phyloP scores from a whole-genome alignment of 2,888 invertebrate species.

The Acleris sparsana region DNA sequence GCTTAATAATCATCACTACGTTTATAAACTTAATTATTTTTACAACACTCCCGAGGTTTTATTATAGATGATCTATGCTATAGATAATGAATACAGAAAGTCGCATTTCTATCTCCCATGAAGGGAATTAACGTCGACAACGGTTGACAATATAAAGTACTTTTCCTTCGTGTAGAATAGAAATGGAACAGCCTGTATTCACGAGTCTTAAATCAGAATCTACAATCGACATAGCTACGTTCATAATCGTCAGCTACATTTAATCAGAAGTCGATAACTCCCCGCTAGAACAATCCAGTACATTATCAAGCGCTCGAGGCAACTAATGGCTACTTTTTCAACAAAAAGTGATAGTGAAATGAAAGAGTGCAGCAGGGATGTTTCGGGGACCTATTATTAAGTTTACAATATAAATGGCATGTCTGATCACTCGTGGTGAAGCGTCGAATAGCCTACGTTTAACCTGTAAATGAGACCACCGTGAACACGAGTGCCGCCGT shows the following conservation, averaged over 20 bases:
- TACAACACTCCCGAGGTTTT: slow-evolving; percentile 55
- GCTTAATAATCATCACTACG: slow-evolving; percentile 60
- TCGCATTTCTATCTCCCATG: no score
- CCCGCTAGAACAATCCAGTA: slow-evolving; percentile 9
- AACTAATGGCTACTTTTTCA: slow-evolving; percentile 45
- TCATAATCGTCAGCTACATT: slow-evolving; percentile 17
- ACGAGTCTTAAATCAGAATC: slow-evolving; percentile 25
- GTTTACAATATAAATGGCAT: slow-evolving; percentile 50
- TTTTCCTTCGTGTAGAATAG: no score
- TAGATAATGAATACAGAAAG: neutral
- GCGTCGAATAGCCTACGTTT: slow-evolving; percentile 30
- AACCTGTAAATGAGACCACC: slow-evolving; percentile 43
- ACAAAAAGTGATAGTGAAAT: slow-evolving; percentile 45
- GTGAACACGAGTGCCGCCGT: slow-evolving; percentile 31
- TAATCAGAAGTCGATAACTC: slow-evolving; percentile 15
- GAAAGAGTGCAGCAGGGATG: slow-evolving; percentile 33
- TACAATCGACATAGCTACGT: slow-evolving; percentile 25
- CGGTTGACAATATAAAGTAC: no score
- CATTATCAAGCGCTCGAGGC: slow-evolving; percentile 32
- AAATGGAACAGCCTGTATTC: neutral
- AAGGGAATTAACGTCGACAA: no score
- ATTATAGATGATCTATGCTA: slow-evolving; percentile 28
- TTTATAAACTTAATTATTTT: slow-evolving; percentile 72
- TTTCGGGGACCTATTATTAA: slow-evolving; percentile 34
- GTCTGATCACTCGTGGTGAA: slow-evolving; percentile 46